Base-by-base conservation (phyloP, 1,140 invertebrate species). In the Zaprionus capensis region DNA sequence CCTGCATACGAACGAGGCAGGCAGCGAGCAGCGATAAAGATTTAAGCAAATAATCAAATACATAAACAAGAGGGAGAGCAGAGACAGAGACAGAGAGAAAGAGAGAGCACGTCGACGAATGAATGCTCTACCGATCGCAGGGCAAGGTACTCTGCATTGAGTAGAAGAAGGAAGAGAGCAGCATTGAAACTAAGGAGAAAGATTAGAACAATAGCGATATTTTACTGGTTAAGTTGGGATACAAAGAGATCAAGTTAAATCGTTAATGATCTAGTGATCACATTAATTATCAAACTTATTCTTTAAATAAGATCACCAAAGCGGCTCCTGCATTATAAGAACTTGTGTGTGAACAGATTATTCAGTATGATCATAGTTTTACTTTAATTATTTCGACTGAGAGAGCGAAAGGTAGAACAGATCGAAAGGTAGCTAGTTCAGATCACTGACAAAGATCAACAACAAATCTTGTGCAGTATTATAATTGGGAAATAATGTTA, bases 31-130 rank as follows among this genome's bases (percentile, higher is more conserved):
- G 82, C 84, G 84, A 87, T 87, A 87, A 87, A 88, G 84, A 87
- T 87, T 87, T 87, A 87, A 87, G 84, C 84, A 87, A 87, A 88
- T 88, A 88, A 87, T 87, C 85, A 87, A 87, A 87, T 84, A 77
- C 84, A 87, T 81, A 87, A 84, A 88, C 84, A 87, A 84, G 84
- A 80, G 64, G 51, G 26, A 41, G 24, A 57, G 44, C 26, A 22
- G 11, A 17, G 28, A 57, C 26, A 22, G 11, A 17, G 28, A 57
- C 5, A n/a, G 5, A 9, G 41, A 15, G 9, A 12, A 12, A 15
- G 28, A 44, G 38, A n/a, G 14, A 22, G 6, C 2, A 26, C 24
- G 17, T 26, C 72, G 59, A 22, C 22, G 0, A 0, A 1, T 5
- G 1, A 51, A 63, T 75, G 4, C 67, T 58, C 71, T 74, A 56